These are phyloP conservation scores for Mionectes olivaceus DNA, from an alignment of 2,797 vertebrate genomes.

Conservation along the genomic window DNA sequence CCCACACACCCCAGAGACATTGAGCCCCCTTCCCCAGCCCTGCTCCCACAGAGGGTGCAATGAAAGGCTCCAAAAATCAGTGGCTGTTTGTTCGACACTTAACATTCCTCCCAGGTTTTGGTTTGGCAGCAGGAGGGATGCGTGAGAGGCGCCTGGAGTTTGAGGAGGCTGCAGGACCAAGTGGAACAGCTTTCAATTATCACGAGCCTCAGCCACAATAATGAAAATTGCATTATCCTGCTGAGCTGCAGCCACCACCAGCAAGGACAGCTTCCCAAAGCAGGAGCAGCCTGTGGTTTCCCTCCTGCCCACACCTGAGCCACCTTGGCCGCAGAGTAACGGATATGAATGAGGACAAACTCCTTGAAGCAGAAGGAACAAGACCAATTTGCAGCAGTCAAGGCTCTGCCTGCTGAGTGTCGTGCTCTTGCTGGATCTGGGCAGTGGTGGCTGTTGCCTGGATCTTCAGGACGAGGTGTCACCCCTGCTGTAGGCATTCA, in stretches of 20 bases:
- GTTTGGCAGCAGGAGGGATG: not conserved
- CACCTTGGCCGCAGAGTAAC: not conserved
- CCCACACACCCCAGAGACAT: not conserved
- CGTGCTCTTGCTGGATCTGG: not conserved
- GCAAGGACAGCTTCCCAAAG: not conserved
- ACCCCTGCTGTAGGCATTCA: not conserved
- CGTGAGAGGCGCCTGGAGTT: not conserved
- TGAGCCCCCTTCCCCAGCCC: not conserved
- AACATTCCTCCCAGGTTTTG: accelerated
- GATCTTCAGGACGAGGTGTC: not conserved
- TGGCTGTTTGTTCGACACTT: not conserved
- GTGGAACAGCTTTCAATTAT: not conserved
- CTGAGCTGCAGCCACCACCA: not conserved
- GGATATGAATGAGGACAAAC: not conserved
- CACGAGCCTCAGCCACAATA: not conserved
- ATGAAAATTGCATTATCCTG: constrained; percentile 8
- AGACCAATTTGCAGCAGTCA: accelerated
- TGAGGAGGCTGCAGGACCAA: not conserved
- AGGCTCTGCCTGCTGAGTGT: not conserved
- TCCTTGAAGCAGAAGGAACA: not conserved
- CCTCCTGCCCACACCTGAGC: not conserved
- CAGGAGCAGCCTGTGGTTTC: not conserved
- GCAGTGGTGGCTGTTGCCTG: not conserved
- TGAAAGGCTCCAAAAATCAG: not conserved
- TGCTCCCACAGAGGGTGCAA: not conserved